Evolutionary conservation across 2,888 invertebrate genomes (phyloP).

Genomic region (Mimumesa dahlbomi): DNA sequence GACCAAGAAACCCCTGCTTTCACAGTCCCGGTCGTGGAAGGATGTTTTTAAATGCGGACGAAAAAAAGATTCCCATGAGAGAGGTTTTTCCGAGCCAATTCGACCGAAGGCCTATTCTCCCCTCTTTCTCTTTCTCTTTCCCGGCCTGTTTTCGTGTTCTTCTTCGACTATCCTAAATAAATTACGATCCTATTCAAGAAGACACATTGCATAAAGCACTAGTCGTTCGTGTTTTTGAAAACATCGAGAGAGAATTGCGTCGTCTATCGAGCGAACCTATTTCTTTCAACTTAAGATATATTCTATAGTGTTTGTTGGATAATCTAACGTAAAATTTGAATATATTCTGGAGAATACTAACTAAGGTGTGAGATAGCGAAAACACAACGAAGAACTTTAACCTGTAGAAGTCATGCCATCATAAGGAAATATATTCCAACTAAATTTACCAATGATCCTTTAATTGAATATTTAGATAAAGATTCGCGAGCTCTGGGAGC

Average conservation of each 20-base stretch:
- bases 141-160: neutral
- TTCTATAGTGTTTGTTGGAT: too few relatives aligned
- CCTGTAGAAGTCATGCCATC: too few relatives aligned
- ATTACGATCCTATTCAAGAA: conserved; percentile 13
- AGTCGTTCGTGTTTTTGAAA: conserved; percentile 12
- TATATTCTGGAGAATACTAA: too few relatives aligned
- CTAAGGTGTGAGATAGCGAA: too few relatives aligned
- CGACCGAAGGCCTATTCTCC: neutral
- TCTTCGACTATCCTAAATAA: conserved; percentile 13
- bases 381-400: too few relatives aligned
- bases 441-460: conserved; percentile 28
- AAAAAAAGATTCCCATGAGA: conserved; percentile 28
- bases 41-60: conserved; percentile 25
- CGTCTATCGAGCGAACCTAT: too few relatives aligned
- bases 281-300: too few relatives aligned
- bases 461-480: conserved; percentile 55
- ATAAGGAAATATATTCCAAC: too few relatives aligned
- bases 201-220: neutral
- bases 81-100: conserved; percentile 16
- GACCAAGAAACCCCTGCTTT: conserved; percentile 10
- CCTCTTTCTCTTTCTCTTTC: neutral
- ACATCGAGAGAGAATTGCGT: too few relatives aligned
- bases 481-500: conserved; percentile 64
- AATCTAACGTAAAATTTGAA: neutral
- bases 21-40: conserved; percentile 21